These are phyloP conservation scores for Zaprionus obscuricornis DNA, from an alignment of 2,888 invertebrate genomes.

Conservation along the genomic window DNA sequence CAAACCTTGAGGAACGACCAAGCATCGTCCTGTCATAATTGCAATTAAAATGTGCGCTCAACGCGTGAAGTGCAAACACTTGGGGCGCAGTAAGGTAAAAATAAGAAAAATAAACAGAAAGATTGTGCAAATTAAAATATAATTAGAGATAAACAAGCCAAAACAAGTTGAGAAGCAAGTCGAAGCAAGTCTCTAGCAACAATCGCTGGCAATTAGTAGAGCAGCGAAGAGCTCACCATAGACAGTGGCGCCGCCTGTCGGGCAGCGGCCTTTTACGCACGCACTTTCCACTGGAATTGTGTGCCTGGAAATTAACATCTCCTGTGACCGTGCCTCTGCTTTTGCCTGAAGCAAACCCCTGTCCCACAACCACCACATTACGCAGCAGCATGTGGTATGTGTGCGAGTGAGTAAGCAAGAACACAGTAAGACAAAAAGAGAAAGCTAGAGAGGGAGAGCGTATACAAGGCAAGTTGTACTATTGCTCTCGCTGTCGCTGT, in stretches of 20 bases:
- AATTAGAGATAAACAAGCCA: slow-evolving; percentile 78
- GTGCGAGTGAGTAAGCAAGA: slow-evolving; percentile 9
- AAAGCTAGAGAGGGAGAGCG: slow-evolving; percentile 5
- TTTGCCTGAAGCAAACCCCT: slow-evolving; percentile 27
- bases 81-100: slow-evolving; percentile 31
- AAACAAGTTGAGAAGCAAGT: slow-evolving; percentile 26
- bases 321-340: slow-evolving; percentile 18
- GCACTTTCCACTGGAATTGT: slow-evolving; percentile 74
- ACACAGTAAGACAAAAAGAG: neutral
- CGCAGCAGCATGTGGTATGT: slow-evolving; percentile 23
- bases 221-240: neutral
- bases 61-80: slow-evolving; percentile 71
- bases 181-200: slow-evolving; percentile 11
- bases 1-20: slow-evolving; percentile 28
- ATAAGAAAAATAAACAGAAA: slow-evolving; percentile 29
- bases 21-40: slow-evolving; percentile 61
- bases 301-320: slow-evolving; percentile 58
- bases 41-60: slow-evolving; percentile 71
- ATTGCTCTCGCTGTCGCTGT: slow-evolving; percentile 14
- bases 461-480: slow-evolving; percentile 1
- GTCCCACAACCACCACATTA: slow-evolving; percentile 25
- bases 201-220: slow-evolving; percentile 54
- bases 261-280: slow-evolving; percentile 52
- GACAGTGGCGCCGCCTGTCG: slow-evolving; percentile 67
- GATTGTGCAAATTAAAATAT: slow-evolving; percentile 74